A percentile compares a stretch with the other conserved stretches of the same genome.
These are phyloP conservation scores for Myrmecobius fasciatus DNA, from an alignment of 2,113 vertebrate genomes.

Conservation along the genomic window DNA sequence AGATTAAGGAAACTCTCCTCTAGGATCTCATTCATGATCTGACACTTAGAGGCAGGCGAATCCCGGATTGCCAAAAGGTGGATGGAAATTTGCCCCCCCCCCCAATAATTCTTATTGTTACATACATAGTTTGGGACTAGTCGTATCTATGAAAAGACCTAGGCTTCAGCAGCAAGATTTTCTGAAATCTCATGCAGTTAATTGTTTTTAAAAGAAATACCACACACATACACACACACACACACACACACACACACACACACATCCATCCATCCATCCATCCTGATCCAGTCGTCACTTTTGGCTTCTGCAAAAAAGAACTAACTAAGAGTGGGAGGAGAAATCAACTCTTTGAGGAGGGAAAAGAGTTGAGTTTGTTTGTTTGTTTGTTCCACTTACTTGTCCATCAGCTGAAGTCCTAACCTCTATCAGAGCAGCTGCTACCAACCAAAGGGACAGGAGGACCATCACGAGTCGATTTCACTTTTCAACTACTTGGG, in stretches of 20 bases:
- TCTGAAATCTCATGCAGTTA: neutral
- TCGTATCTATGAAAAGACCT: conserved; percentile 50
- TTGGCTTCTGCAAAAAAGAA: conserved; percentile 40
- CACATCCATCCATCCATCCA: conserved; percentile 3
- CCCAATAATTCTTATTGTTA: neutral
- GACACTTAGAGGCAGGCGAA: conserved; percentile 10
- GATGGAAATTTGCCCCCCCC: neutral
- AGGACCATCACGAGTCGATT: conserved; percentile 90
- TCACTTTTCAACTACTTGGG: conserved; percentile 71
- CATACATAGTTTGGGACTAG: conserved; percentile 19
- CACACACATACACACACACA: too few species aligned
- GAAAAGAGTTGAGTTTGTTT: conserved; percentile 5
- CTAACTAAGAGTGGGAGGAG: conserved; percentile 50
- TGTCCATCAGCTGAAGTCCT: conserved; percentile 87
- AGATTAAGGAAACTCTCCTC: conserved; percentile 4
- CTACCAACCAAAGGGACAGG: conserved; percentile 88
- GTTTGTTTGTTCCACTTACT: conserved; percentile 85
- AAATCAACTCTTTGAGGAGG: conserved; percentile 61
- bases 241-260: too few species aligned
- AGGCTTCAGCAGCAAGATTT: neutral
- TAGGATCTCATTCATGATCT: conserved; percentile 56
- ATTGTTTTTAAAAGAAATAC: neutral
- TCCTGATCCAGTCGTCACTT: conserved; percentile 36
- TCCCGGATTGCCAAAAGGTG: conserved; percentile 34
- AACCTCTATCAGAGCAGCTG: conserved; percentile 85